Conservation (phyloP, 30 jellyfish, hydroid and myxozoan species). For the Aurelia aurita complex sp. Pacific region DNA sequence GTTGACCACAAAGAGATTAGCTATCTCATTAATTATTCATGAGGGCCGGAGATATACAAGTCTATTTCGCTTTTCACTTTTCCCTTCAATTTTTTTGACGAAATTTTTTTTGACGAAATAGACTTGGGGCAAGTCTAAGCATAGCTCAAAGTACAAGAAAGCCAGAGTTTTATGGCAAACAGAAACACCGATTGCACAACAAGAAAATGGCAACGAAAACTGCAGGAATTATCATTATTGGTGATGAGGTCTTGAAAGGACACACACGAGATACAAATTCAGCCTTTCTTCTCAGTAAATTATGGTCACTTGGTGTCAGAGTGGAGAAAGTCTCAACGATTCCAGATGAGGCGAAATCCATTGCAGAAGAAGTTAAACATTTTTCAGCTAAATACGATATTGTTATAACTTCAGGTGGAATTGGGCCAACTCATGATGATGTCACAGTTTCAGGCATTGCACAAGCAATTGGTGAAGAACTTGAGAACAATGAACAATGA, state of each 20-base stretch:
- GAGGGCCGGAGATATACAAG: no score
- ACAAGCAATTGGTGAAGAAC: conserved; percentile 75
- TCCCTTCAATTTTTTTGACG: no score
- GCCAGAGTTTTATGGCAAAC: no score
- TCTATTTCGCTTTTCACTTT: no score
- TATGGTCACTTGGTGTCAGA: conserved; percentile 89
- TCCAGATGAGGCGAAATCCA: conserved; percentile 71
- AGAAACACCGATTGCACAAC: no score
- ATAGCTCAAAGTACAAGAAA: no score
- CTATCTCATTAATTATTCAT: no score
- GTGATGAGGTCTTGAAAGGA: conserved; percentile 94
- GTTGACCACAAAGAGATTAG: no score
- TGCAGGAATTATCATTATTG: conserved; percentile 91
- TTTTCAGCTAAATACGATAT: conserved; percentile 64
- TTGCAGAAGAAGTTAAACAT: conserved; percentile 53
- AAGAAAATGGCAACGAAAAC: conserved; percentile 37
- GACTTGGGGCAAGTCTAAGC: no score
- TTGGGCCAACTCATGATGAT: conserved; percentile 99
- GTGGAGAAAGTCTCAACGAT: conserved; percentile 67
- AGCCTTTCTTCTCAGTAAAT: conserved; percentile 65
- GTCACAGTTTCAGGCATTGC: conserved; percentile 85
- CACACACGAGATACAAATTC: conserved; percentile 96
- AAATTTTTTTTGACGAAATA: no score
- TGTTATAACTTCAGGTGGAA: conserved; percentile 91
- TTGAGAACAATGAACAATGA: conserved; percentile 52